Evolutionary conservation across 2,888 invertebrate genomes (phyloP).

Genomic region (Drosophila barbarae): DNA sequence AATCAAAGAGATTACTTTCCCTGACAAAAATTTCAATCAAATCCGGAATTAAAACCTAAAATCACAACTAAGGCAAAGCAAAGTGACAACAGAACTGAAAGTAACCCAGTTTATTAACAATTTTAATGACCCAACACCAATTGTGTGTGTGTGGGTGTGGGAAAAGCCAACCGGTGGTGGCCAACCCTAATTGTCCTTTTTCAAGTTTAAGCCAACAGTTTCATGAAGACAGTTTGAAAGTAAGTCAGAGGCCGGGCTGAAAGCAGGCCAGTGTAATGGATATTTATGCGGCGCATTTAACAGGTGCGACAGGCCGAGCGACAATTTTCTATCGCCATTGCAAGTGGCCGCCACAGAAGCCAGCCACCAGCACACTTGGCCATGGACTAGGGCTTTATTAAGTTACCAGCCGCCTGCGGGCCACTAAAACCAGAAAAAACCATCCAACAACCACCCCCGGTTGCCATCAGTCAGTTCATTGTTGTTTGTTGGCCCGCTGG

Average conservation of each 20-base stretch:
- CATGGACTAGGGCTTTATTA: constrained; percentile 40
- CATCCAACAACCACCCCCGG: constrained; percentile 10
- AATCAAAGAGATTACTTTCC: constrained; percentile 2
- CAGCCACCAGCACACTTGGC: constrained; percentile 30
- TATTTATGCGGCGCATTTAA: constrained; percentile 60
- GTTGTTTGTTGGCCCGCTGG: constrained; percentile 66
- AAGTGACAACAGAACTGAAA: neutral
- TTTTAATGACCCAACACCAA: constrained; percentile 5
- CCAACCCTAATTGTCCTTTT: constrained; percentile 10
- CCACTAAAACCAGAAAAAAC: constrained; percentile 9
- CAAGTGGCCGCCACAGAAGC: constrained; percentile 18
- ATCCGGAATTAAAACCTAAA: constrained; percentile 8
- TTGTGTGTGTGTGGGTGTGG: neutral
- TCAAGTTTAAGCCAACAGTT: constrained; percentile 42
- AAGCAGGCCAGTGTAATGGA: constrained; percentile 42
- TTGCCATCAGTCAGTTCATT: constrained; percentile 46
- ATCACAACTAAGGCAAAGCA: constrained; percentile 1
- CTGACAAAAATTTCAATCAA: neutral
- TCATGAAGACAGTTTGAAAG: constrained; percentile 35
- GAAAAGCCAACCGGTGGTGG: neutral
- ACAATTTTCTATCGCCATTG: constrained; percentile 27
- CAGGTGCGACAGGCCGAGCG: constrained; percentile 43
- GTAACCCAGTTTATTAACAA: constrained; percentile 1
- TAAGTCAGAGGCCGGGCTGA: constrained; percentile 10
- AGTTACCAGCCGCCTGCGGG: constrained; percentile 29